Evolutionary conservation across 2,113 vertebrate species (phyloP), one percentile per base, ranked within the genome.

Genomic region (Galemys pyrenaicus): DNA sequence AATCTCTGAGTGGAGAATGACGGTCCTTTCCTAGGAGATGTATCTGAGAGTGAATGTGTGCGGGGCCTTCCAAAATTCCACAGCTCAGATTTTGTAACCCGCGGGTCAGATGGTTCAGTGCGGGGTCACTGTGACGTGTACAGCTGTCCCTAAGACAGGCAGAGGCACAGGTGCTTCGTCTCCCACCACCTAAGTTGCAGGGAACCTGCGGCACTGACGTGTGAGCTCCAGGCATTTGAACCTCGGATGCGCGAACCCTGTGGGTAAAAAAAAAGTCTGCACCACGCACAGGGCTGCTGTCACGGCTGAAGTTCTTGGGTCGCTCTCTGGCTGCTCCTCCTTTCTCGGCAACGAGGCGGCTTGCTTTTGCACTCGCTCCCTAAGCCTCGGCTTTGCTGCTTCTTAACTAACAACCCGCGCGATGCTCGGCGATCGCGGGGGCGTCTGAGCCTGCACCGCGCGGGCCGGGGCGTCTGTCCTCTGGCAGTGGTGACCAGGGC

Each of bases 61-160:
- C 22, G 7, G 46, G 70, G 87, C 60, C 20, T 44, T 84, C 10
- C 64, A 3, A 3, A 51, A 64, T 89, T 89, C 87, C 94, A 2
- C 17, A 46, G 86, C 94, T 94, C 78, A 6, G 74, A 7, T 81
- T 91, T 62, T 86, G 6, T 64, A 46, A 64, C 68, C 67, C 39
- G 56, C 64, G 62, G 90, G 85, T 93, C 94, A 32, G 68, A 35
- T 3, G 87, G 64, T 6, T 70, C 28, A n/a, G 85, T 6, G 16
- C 32, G 41, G 51, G 71, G 60, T 28, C 3, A 0, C n/a, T 8
- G 93, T 0, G 94, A 46, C 5, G 2, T 0, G 89, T 37, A 41
- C 96, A 94, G 94, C 89, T 94, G 96, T 70, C 82, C 89, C 91
- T 26, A 1, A 54, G 41, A 46, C 41, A 46, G 54, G 28, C 62